Conservation (phyloP, 2,797 vertebrate genomes). For the Anguilla obscura region DNA sequence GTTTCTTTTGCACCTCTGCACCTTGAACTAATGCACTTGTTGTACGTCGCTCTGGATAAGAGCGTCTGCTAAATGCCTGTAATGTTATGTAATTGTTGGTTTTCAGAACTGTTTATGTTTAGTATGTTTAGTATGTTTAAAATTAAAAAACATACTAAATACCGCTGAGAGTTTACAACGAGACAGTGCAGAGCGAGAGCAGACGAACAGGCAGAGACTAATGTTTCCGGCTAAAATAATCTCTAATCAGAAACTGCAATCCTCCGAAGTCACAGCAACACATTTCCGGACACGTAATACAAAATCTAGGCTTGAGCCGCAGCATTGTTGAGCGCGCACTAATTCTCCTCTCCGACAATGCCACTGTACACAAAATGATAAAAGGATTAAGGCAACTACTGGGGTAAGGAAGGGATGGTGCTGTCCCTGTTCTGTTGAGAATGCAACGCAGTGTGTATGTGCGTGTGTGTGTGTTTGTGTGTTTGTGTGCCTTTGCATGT, state of each 20-base stretch:
- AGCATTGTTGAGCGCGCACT: constrained; percentile 43
- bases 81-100: neutral
- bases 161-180: neutral
- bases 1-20: no score
- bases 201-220: constrained; percentile 3
- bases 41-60: no score
- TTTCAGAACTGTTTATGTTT: neutral
- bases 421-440: neutral
- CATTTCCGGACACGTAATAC: constrained; percentile 32
- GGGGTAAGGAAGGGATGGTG: constrained; percentile 3
- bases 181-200: neutral
- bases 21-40: no score
- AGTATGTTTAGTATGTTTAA: neutral
- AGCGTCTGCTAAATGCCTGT: no score
- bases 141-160: neutral
- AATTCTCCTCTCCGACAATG: constrained; percentile 41
- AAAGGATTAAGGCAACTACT: constrained; percentile 26
- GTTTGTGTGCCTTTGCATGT: neutral
- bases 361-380: constrained; percentile 23
- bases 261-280: constrained; percentile 34
- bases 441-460: neutral
- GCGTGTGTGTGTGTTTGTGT: constrained; percentile 25
- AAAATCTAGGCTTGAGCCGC: constrained; percentile 31
- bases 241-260: neutral
- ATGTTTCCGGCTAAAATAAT: constrained; percentile 12